Base-by-base conservation (phyloP, 2,797 vertebrate species). In the Lerista edwardsae region DNA sequence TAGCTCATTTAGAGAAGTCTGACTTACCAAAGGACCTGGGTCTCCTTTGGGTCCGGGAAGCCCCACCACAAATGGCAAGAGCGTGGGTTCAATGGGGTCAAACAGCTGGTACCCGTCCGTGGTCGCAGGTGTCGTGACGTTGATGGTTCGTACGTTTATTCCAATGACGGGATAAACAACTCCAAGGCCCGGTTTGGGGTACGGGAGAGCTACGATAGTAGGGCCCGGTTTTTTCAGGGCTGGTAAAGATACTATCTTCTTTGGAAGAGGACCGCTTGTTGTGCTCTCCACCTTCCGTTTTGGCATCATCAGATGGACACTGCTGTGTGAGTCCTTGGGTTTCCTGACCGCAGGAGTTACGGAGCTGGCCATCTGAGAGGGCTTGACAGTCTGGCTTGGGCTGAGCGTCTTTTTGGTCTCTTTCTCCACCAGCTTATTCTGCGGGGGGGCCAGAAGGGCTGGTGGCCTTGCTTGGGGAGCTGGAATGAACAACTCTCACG, bases 11-110 rank as follows among this genome's bases (percentile, higher is more conserved):
- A 62, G 75, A 55, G 73, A 57, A 79, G 61, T 29, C 87, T 84
- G 74, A 95, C 97, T 97, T 96, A 99, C 98, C 96, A 93, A 95
- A 67, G 94, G 94, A 94, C 98, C 98, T 83, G 95, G 97, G 91
- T 99, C 98, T 94, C 98, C 98, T 95, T 99, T 99, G 90, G 94
- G 91, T 84, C 97, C 98, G 12, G 97, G 96, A 94, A 96, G 94
- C 93, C 97, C 98, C 89, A 94, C 93, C 75, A 98, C 90, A 91
- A 97, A 92, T 0, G 97, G 97, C 93, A 97, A 97, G 0, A 95
- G 95, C 9, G 98, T 98, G n/a, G 97, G 96, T 83, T 96, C 97
- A n/a, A 96, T 59, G 15, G 91, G 90, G 86, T 98, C 95, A 85
- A 97, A 97, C 87, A 97, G 96, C 36, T 97, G 96, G 90, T 97